A percentile compares a stretch with the other conserved stretches of the same genome.
These are phyloP conservation scores for Chlorops oryzae DNA, from an alignment of 1,140 invertebrate genomes.

Conservation along the genomic window DNA sequence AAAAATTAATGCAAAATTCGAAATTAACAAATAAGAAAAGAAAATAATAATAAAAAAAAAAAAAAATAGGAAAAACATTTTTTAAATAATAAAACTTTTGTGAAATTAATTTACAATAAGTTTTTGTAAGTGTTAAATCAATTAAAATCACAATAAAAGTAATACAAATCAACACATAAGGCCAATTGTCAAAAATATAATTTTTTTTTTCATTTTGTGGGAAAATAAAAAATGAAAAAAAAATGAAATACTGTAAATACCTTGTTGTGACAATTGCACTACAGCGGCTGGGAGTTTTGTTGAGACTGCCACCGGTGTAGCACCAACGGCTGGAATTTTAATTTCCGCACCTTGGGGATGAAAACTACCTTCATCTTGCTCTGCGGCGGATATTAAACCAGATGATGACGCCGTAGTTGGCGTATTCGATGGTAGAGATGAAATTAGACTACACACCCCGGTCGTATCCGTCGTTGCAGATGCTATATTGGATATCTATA, in stretches of 20 bases:
- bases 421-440: no score
- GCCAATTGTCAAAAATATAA: neutral
- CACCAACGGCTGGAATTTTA: constrained; percentile 58
- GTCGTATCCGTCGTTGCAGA: constrained; percentile 20
- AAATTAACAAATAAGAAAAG: constrained; percentile 28
- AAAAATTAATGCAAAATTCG: constrained; percentile 20
- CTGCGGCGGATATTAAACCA: no score
- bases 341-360: constrained; percentile 52
- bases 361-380: no score
- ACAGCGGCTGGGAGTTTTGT: constrained; percentile 58
- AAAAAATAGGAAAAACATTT: constrained; percentile 12
- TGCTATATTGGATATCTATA: constrained; percentile 14
- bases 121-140: constrained; percentile 10
- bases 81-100: constrained; percentile 4
- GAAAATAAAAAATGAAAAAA: constrained; percentile 2
- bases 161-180: no score
- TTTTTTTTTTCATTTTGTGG: neutral
- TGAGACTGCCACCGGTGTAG: constrained; percentile 58
- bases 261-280: constrained; percentile 55
- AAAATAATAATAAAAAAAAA: constrained; percentile 20
- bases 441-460: no score
- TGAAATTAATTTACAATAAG: neutral
- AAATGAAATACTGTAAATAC: constrained; percentile 31
- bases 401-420: no score
- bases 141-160: neutral